Conservation (phyloP, 2,797 vertebrate species). For the Acanthornis magna region DNA sequence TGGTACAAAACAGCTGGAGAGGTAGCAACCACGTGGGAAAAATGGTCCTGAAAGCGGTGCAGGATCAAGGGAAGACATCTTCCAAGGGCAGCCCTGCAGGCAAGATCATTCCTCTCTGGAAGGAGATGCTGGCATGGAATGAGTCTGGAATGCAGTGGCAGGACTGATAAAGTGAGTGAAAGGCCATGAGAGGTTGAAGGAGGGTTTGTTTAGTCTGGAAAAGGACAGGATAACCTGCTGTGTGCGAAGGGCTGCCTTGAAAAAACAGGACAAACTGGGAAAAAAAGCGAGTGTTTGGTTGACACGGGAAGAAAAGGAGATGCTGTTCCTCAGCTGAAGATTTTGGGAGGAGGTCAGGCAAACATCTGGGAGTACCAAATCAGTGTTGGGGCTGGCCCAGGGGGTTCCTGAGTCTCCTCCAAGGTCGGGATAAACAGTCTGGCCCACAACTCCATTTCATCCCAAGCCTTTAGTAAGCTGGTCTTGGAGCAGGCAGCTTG, state of each 20-base stretch:
- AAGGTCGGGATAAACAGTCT: background rate
- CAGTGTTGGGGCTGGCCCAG: accelerated
- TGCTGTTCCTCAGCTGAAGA: background rate
- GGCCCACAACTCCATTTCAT: background rate
- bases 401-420: background rate
- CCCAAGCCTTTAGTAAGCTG: accelerated
- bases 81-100: background rate
- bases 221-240: background rate
- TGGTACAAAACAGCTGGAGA: background rate
- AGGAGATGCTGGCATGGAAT: background rate
- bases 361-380: background rate
- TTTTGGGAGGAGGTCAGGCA: background rate
- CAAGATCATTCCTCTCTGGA: background rate
- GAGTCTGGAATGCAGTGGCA: accelerated
- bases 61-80: background rate
- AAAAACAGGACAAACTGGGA: background rate
- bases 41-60: background rate
- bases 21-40: background rate
- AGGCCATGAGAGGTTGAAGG: background rate
- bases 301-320: accelerated
- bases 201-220: constrained; percentile 30
- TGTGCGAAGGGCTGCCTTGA: background rate
- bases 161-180: background rate
- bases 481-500: background rate
- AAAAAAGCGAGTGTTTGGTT: accelerated